Base-by-base conservation (phyloP, 2,113 vertebrate species). In the Oreochromis aureus region DNA sequence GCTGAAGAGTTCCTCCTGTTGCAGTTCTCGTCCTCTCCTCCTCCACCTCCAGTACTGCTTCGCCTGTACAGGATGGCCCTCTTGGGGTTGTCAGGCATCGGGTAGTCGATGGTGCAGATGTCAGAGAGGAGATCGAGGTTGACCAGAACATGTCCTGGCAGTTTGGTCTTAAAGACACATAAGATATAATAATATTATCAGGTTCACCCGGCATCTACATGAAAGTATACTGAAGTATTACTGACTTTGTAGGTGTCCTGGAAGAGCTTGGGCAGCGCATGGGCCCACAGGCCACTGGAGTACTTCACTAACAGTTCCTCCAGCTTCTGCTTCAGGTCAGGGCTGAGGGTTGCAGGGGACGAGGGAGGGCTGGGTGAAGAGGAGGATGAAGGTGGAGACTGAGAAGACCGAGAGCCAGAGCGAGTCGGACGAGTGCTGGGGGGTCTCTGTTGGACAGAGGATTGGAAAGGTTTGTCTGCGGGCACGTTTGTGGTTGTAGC, bases 201-300 rank as follows among this genome's bases (percentile, higher is more conserved):
- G 41, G 39, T n/a, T 59, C 66, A 87, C 1, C 3, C 4, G 15
- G 2, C 22, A 30, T 13, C 51, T 34, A 6, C 16, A 55, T 36
- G 22, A 61, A 1, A 24, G 3, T 48, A 8, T 3, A 34, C 59
- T 11, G 58, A 69, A 82, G 12, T 19, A 19, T 41, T 41, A 91
- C 94, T 91, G 84, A 96, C 95, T 90, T 96, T 96, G 94, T 98
- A 98, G 2, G 95, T 95, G 63, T 98, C 98, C 94, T 98, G 97
- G 94, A 97, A 99, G 55, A 98, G 95, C 93, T 98, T 98, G 2
- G 99, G 98, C 66, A 99, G 97, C 0, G 98, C 98, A 12, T 98
- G 97, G 54, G 98, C 97, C 99, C 99, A 99, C 80, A 99, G 96
- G 27, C 99, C 99, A 66, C 63, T 98, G 83, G 97, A 97, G 92